phyloP scores from a whole-genome alignment of 2,113 vertebrate genomes.

The Empidonax traillii region DNA sequence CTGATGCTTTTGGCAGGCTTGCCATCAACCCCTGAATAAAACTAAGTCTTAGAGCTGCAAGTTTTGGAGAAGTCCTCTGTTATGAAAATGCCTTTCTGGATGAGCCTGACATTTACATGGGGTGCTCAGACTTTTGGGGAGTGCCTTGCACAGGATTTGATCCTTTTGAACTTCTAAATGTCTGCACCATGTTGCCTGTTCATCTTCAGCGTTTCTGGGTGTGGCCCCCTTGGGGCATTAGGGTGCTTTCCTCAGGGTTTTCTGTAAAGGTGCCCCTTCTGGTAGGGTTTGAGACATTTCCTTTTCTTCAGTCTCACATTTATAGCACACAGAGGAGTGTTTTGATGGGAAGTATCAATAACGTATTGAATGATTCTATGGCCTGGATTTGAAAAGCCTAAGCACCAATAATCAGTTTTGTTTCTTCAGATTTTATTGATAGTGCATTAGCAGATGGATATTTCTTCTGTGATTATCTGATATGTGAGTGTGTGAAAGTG shows the following conservation, averaged over 20 bases:
- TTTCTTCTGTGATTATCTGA: neutral
- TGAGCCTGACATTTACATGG: neutral
- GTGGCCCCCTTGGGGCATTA: neutral
- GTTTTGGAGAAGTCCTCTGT: neutral
- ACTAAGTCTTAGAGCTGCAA: neutral
- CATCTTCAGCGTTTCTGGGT: neutral
- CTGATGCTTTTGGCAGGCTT: neutral
- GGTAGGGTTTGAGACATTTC: neutral
- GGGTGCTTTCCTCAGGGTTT: neutral
- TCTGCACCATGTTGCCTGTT: accelerated
- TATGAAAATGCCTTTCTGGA: neutral
- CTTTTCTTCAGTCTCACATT: neutral
- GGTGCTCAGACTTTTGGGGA: neutral
- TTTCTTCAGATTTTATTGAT: conserved; percentile 6
- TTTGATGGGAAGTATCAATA: conserved; percentile 57
- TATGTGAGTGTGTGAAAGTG: neutral
- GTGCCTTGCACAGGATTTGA: neutral
- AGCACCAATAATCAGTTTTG: neutral
- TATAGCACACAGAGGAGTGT: neutral
- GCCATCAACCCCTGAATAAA: neutral
- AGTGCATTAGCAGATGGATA: neutral
- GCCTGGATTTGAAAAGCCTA: conserved; percentile 2
- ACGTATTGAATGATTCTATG: neutral
- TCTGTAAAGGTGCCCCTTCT: neutral
- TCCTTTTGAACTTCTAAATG: neutral